Evolutionary conservation across 2,113 vertebrate species (phyloP).

Genomic region (Vulpes ferrilata): DNA sequence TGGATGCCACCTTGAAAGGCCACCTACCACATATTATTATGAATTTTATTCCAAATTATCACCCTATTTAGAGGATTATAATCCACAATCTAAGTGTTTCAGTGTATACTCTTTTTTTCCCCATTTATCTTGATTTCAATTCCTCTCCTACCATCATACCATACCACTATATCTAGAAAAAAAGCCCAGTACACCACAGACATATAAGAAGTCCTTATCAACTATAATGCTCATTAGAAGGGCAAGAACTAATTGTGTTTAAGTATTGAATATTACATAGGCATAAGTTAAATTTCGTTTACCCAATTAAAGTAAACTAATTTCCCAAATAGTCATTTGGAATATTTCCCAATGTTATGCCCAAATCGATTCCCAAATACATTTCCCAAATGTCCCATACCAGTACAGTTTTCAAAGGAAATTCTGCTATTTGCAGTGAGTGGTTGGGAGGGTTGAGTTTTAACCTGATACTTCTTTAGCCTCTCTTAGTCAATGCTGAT

Average conservation of each 20-base stretch:
- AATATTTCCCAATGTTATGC: neutral
- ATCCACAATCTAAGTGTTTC: neutral
- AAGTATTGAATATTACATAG: neutral
- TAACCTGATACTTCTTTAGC: neutral
- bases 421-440: neutral
- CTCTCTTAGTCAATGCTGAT: neutral
- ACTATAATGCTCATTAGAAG: neutral
- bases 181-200: neutral
- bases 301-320: neutral
- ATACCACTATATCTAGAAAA: neutral
- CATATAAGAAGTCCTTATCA: neutral
- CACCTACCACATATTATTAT: neutral
- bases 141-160: neutral
- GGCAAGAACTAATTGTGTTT: neutral
- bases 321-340: neutral
- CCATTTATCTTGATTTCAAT: neutral
- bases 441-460: neutral
- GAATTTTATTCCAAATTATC: neutral
- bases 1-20: neutral
- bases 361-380: neutral
- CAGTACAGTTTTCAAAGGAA: neutral
- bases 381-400: neutral
- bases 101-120: neutral
- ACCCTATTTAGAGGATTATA: neutral
- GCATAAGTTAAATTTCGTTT: neutral